phyloP scores from a whole-genome alignment of 2,888 invertebrate genomes.

The Leucophora obtusa region DNA sequence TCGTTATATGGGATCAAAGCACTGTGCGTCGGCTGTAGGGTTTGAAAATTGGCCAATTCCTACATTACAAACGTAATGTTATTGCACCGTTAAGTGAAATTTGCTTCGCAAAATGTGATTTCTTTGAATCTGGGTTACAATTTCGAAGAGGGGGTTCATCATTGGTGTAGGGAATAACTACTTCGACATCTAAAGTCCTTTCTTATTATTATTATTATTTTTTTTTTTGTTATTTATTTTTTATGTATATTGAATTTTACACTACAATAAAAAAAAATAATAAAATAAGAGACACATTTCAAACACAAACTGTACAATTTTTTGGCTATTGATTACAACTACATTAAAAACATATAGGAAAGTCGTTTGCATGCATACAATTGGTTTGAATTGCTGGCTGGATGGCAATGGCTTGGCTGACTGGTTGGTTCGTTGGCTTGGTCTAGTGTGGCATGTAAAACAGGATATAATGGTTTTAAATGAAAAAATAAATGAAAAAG shows the following conservation, averaged over 20 bases:
- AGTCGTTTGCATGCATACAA: conserved; percentile 43
- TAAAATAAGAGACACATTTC: conserved; percentile 23
- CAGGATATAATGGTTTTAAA: conserved; percentile 59
- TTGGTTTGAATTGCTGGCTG: conserved; percentile 44
- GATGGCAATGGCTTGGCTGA: conserved; percentile 17
- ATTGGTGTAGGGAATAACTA: neutral
- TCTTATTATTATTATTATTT: neutral
- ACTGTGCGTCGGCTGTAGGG: too few relatives aligned
- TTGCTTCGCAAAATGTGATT: too few relatives aligned
- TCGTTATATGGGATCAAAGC: too few relatives aligned
- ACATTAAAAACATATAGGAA: conserved; percentile 57
- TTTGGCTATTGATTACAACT: conserved; percentile 57
- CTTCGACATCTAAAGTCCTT: too few relatives aligned
- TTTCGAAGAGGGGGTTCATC: too few relatives aligned
- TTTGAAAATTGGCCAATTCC: too few relatives aligned
- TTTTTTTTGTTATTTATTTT: neutral
- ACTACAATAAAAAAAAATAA: neutral
- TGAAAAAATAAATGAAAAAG: conserved; percentile 36
- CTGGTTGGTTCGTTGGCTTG: conserved; percentile 41
- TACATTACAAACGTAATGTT: too few relatives aligned
- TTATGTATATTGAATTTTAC: neutral
- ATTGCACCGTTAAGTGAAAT: too few relatives aligned
- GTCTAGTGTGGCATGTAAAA: conserved; percentile 56
- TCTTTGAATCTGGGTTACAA: too few relatives aligned
- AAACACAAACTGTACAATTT: conserved; percentile 34